Conservation (phyloP, 2,113 vertebrate genomes). For the Picathartes gymnocephalus region DNA sequence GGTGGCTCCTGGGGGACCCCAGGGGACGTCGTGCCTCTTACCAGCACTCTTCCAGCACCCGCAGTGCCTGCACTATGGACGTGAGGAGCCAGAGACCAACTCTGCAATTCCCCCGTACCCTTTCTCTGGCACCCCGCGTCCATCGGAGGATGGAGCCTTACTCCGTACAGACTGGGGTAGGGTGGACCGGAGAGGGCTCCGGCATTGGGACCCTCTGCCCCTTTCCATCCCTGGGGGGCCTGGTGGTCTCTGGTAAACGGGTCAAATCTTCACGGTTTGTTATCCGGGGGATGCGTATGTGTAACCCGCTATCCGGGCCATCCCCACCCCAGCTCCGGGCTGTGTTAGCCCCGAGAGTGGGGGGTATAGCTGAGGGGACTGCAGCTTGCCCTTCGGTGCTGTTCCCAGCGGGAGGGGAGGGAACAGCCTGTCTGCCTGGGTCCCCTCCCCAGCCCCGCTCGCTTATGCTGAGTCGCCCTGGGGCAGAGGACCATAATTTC, state of each 20-base stretch:
- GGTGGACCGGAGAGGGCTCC: neutral
- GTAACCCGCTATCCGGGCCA: neutral
- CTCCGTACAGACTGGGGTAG: neutral
- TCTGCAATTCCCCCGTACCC: neutral
- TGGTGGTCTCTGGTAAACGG: neutral
- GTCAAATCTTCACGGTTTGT: neutral
- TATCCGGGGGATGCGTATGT: accelerated
- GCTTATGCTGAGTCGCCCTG: neutral
- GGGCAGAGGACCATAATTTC: neutral
- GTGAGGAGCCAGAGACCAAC: neutral
- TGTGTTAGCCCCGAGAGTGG: neutral
- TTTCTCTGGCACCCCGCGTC: neutral
- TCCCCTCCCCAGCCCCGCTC: neutral
- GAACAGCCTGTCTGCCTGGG: neutral
- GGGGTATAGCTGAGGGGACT: neutral
- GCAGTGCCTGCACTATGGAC: neutral
- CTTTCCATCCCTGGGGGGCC: neutral
- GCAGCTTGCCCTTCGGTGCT: neutral
- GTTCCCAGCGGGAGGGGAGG: neutral
- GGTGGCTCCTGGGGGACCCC: neutral
- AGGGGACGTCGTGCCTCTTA: neutral
- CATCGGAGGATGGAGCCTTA: neutral
- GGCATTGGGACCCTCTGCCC: neutral
- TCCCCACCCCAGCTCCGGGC: neutral
- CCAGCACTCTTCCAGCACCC: neutral